Evolutionary conservation across 2,113 vertebrate species (phyloP).

Genomic region (Falco punctatus): DNA sequence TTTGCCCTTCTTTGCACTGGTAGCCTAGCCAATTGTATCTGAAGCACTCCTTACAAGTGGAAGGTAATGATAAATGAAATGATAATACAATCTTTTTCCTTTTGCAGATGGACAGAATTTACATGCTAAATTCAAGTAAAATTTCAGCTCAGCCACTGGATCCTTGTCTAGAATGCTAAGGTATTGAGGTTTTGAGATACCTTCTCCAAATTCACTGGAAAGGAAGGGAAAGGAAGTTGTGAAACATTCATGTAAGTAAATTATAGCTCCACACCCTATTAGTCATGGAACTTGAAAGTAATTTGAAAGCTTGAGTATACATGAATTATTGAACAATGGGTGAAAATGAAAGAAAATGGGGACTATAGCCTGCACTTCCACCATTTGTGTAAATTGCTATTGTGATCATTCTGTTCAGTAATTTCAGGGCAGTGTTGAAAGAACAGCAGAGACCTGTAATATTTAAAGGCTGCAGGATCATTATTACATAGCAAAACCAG

Average conservation of each 20-base stretch:
- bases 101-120: not conserved
- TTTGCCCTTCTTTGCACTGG: slow-evolving; percentile 19
- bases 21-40: not conserved
- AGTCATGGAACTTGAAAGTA: slow-evolving; percentile 51
- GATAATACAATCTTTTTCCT: not conserved
- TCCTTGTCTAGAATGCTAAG: not conserved
- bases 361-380: not conserved
- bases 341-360: slow-evolving; percentile 43
- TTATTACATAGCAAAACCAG: slow-evolving; percentile 6
- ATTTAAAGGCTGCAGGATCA: not conserved
- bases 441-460: not conserved
- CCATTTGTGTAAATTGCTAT: not conserved
- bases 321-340: slow-evolving; percentile 59
- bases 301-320: slow-evolving; percentile 32
- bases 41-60: not conserved
- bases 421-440: slow-evolving; percentile 41
- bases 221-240: slow-evolving; percentile 57
- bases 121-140: not conserved
- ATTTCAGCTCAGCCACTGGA: not conserved
- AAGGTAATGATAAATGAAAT: not conserved
- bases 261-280: slow-evolving; percentile 36
- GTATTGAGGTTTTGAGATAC: not conserved
- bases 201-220: slow-evolving; percentile 26
- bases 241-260: slow-evolving; percentile 50
- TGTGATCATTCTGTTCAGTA: not conserved